Evolutionary conservation across 2,113 vertebrate species (phyloP).

Genomic region (Lanius ludovicianus): DNA sequence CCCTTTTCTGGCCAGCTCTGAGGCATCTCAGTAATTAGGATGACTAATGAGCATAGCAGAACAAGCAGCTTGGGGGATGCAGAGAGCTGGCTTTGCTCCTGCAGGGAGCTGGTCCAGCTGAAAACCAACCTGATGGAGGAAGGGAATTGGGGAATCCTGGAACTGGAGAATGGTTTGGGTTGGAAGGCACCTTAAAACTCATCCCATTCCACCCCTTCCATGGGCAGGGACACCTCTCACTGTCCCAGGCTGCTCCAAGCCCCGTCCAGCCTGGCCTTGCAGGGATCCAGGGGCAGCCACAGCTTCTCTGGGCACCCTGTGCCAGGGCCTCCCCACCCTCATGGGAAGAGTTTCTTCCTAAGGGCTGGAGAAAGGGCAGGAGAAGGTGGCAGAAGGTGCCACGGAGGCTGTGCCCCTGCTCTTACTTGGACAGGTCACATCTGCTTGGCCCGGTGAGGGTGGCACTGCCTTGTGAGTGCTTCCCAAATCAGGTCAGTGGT

Average conservation of each 20-base stretch:
- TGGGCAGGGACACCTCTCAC: background rate
- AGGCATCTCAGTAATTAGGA: background rate
- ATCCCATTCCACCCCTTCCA: rapidly evolving
- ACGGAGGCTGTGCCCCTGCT: rapidly evolving
- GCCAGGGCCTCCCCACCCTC: background rate
- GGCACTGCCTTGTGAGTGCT: background rate
- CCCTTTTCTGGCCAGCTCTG: background rate
- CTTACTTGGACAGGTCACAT: background rate
- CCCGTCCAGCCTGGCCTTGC: background rate
- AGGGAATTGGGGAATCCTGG: background rate
- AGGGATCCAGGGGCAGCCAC: background rate
- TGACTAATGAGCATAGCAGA: background rate
- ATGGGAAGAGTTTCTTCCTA: background rate
- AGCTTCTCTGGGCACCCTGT: background rate
- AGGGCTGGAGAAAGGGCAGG: background rate
- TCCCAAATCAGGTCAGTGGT: rapidly evolving
- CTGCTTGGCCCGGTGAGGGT: rapidly evolving
- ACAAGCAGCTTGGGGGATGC: background rate
- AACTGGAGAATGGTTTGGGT: background rate
- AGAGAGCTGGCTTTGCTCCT: background rate
- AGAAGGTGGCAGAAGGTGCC: background rate
- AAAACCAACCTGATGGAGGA: background rate
- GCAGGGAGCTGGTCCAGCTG: background rate
- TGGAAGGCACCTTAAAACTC: background rate
- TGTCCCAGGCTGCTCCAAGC: rapidly evolving